Conservation (phyloP, 2,888 invertebrate genomes). For the Hemaris fuciformis region DNA sequence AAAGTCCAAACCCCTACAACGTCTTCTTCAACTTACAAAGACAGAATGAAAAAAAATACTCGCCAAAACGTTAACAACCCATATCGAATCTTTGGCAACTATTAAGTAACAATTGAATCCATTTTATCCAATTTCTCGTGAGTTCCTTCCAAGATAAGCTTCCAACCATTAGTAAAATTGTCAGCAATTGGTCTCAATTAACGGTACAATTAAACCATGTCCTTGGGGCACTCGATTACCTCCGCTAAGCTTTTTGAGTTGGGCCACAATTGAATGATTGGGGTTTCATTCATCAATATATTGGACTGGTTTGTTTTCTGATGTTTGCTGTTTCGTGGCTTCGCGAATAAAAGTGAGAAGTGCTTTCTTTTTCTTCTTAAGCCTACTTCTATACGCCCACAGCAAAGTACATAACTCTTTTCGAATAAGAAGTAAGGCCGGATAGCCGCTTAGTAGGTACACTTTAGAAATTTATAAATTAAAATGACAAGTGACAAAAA, state of each 20-base stretch:
- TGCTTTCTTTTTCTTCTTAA: no score
- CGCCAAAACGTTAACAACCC: no score
- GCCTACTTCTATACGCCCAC: no score
- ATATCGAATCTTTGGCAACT: no score
- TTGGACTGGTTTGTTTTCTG: neutral
- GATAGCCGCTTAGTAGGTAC: no score
- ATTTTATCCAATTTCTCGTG: neutral
- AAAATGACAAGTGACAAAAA: no score
- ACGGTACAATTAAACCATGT: slow-evolving; percentile 18
- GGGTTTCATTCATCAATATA: slow-evolving; percentile 7
- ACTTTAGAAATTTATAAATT: no score
- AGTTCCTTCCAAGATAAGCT: neutral
- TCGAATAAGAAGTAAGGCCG: no score
- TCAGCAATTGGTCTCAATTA: slow-evolving; percentile 22
- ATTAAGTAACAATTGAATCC: neutral
- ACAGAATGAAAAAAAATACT: no score
- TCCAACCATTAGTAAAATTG: slow-evolving; percentile 5
- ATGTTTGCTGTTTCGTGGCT: neutral
- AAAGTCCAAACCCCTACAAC: no score
- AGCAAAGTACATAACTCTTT: no score
- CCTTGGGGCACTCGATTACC: slow-evolving; percentile 18
- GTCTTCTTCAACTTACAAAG: no score
- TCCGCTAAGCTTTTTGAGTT: slow-evolving; percentile 10
- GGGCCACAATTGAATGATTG: slow-evolving; percentile 15
- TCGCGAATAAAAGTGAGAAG: neutral